Evolutionary conservation across 2,113 vertebrate genomes (phyloP).

Genomic region (Neogobius melanostomus): DNA sequence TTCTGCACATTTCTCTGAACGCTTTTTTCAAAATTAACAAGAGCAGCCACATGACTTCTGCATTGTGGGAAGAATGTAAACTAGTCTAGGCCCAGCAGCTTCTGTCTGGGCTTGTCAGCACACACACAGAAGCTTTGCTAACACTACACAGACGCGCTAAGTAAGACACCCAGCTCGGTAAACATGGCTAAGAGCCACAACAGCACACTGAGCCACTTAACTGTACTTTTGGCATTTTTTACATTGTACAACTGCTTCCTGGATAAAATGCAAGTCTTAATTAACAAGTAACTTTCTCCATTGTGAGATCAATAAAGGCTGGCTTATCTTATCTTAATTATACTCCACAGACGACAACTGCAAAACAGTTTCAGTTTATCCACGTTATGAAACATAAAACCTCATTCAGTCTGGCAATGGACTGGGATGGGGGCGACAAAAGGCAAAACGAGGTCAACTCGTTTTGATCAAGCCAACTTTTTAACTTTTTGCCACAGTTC

Average conservation of each 20-base stretch:
- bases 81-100: slow-evolving; percentile 52
- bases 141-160: slow-evolving; percentile 47
- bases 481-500: not conserved
- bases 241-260: not conserved
- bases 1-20: not conserved
- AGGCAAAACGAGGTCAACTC: no score
- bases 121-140: slow-evolving; percentile 22
- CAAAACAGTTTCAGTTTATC: not conserved
- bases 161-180: slow-evolving; percentile 33
- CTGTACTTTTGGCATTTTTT: slow-evolving; percentile 3
- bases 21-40: slow-evolving; percentile 9
- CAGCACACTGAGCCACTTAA: slow-evolving; percentile 33
- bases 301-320: no score
- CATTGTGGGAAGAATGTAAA: slow-evolving; percentile 66
- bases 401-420: no score
- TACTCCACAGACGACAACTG: not conserved
- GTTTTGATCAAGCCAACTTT: no score
- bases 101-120: slow-evolving; percentile 62
- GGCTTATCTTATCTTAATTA: no score
- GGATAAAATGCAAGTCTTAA: not conserved
- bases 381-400: not conserved
- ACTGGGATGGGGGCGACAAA: no score
- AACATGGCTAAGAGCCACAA: slow-evolving; percentile 36
- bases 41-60: slow-evolving; percentile 43
- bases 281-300: no score